Evolutionary conservation across 1,140 invertebrate species (phyloP).

Genomic region (Rhopalosiphum padi): DNA sequence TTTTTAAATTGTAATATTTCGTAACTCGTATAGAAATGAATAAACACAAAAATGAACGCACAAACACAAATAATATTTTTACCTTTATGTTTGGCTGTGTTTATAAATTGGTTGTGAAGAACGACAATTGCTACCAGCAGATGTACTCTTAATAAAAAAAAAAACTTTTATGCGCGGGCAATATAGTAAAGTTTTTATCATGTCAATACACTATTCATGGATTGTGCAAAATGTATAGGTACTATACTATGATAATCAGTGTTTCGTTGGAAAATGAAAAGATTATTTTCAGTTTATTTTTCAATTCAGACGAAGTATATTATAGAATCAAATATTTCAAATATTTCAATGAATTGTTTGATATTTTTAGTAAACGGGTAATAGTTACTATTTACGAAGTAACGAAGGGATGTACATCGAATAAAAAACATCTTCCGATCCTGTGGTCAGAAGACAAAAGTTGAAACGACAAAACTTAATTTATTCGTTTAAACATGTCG

Average conservation of each 20-base stretch:
- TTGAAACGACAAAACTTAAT: conserved; percentile 43
- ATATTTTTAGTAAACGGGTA: not conserved
- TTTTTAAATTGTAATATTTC: not conserved
- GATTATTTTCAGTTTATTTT: not conserved
- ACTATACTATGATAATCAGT: not conserved
- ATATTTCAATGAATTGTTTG: not conserved
- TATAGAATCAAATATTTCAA: not conserved
- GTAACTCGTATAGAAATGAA: not conserved
- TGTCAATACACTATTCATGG: not conserved
- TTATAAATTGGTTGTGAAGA: not conserved
- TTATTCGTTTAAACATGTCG: conserved; percentile 41
- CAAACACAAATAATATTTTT: not conserved
- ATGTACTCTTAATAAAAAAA: not conserved
- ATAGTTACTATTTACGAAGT: not conserved
- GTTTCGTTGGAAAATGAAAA: not conserved
- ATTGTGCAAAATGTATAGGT: not conserved
- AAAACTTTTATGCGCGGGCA: not conserved
- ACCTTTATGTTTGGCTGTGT: not conserved
- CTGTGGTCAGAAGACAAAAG: conserved; percentile 16
- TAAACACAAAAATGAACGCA: not conserved
- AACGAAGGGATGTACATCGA: not conserved
- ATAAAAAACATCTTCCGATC: not conserved
- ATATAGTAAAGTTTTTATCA: not conserved
- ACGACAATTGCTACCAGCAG: not conserved
- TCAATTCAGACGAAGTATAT: too few relatives aligned